Evolutionary conservation across 2,113 vertebrate species (phyloP).

Genomic region (Peromyscus leucopus): DNA sequence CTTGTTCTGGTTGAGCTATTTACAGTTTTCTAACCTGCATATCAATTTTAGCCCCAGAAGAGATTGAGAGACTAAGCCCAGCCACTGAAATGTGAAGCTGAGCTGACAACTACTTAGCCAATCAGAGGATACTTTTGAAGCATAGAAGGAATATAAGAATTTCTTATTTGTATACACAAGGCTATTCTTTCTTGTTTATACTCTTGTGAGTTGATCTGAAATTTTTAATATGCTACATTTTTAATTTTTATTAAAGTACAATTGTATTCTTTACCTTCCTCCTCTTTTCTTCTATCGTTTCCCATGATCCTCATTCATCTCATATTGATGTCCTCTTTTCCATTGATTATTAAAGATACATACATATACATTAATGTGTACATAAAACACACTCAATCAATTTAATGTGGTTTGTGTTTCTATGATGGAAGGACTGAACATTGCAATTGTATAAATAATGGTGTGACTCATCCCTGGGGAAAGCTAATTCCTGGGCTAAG

Average conservation of each 20-base stretch:
- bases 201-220: not conserved
- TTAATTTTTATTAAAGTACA: not conserved
- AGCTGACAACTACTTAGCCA: too few relatives aligned
- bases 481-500: not conserved
- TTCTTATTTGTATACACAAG: not conserved
- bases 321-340: not conserved
- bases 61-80: not conserved
- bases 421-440: not conserved
- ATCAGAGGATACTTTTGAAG: not conserved
- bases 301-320: not conserved
- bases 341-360: not conserved
- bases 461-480: too few relatives aligned
- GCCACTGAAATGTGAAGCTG: not conserved
- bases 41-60: not conserved
- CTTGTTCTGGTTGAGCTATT: not conserved
- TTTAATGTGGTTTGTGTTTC: not conserved
- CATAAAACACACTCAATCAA: not conserved
- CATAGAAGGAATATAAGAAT: not conserved
- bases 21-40: too few relatives aligned
- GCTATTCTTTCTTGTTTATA: not conserved
- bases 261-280: accelerated
- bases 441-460: not conserved
- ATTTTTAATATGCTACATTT: not conserved
- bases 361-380: too few relatives aligned
- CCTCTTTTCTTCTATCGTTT: not conserved